These are phyloP conservation scores for Micromesistius poutassou DNA, from an alignment of 2,797 vertebrate species.

Conservation along the genomic window DNA sequence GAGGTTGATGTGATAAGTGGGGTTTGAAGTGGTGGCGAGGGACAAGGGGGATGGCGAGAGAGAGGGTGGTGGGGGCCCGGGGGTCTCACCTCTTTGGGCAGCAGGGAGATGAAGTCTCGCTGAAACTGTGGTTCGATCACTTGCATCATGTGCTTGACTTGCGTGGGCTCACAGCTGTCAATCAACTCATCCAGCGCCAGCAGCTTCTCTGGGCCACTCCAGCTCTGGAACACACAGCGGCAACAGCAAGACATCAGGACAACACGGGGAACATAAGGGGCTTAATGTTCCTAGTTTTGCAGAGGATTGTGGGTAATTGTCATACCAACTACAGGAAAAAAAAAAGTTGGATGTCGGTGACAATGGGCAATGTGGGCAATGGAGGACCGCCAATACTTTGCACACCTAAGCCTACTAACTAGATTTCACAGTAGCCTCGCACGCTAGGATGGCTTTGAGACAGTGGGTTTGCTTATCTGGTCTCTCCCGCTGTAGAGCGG, in stretches of 20 bases:
- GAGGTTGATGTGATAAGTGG: not conserved
- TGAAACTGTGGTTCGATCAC: constrained; percentile 99
- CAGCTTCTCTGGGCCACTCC: constrained; percentile 98
- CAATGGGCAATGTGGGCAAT: no score
- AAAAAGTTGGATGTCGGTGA: not conserved
- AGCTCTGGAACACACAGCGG: constrained; percentile 79
- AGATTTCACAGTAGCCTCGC: not conserved
- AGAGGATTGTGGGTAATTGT: not conserved
- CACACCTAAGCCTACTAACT: not conserved
- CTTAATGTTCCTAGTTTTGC: not conserved
- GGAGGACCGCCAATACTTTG: not conserved
- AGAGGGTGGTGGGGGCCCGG: constrained; percentile 1
- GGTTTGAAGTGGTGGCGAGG: not conserved
- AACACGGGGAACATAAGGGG: not conserved
- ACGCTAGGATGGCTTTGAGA: not conserved
- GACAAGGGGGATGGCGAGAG: not conserved
- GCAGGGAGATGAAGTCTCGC: constrained; percentile 98
- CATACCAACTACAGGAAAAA: not conserved
- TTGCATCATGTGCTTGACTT: constrained; percentile 99
- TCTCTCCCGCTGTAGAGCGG: constrained; percentile 35
- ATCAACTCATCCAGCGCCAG: constrained; percentile 99
- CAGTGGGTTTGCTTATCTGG: constrained; percentile 13
- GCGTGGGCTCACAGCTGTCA: constrained; percentile 98
- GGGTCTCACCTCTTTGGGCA: constrained; percentile 96
- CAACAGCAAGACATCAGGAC: not conserved